Percentiles rank a stretch among this genome's conserved stretches.
These are phyloP conservation scores for Archocentrus centrarchus DNA, from an alignment of 2,113 vertebrate species.

Conservation along the genomic window DNA sequence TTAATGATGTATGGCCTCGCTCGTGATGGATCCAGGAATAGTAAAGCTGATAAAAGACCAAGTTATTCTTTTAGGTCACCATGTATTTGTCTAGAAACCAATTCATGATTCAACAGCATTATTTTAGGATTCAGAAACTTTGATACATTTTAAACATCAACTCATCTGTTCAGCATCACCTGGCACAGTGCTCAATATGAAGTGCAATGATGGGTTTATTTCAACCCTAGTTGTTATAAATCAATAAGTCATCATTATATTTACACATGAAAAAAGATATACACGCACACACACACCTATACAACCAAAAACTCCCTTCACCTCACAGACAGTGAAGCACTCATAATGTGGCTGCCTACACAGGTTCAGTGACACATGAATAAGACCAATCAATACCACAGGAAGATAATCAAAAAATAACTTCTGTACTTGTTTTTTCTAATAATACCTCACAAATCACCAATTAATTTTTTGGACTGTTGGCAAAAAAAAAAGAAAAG, in stretches of 20 bases:
- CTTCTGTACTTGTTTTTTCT: background rate
- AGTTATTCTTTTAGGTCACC: background rate
- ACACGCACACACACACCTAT: background rate
- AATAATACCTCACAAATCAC: background rate
- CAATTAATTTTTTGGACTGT: background rate
- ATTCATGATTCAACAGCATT: slow-evolving; percentile 12
- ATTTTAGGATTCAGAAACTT: background rate
- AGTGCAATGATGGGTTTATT: slow-evolving; percentile 38
- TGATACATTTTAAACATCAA: slow-evolving; percentile 24
- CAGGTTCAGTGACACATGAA: background rate
- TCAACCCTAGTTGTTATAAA: slow-evolving; percentile 35
- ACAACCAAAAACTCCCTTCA: background rate
- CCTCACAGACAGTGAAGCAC: background rate
- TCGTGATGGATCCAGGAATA: slow-evolving; percentile 40
- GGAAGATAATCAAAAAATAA: background rate
- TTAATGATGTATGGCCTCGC: slow-evolving; percentile 58
- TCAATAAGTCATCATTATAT: slow-evolving; percentile 54
- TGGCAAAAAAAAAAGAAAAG: background rate
- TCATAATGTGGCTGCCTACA: background rate
- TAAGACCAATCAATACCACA: background rate
- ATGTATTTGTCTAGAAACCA: background rate
- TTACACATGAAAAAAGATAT: slow-evolving; percentile 40
- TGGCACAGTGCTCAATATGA: slow-evolving; percentile 36
- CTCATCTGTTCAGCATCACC: slow-evolving; percentile 17
- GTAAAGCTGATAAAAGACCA: background rate